phyloP scores from a whole-genome alignment of 2,113 vertebrate species.

The Embiotoca jacksoni region DNA sequence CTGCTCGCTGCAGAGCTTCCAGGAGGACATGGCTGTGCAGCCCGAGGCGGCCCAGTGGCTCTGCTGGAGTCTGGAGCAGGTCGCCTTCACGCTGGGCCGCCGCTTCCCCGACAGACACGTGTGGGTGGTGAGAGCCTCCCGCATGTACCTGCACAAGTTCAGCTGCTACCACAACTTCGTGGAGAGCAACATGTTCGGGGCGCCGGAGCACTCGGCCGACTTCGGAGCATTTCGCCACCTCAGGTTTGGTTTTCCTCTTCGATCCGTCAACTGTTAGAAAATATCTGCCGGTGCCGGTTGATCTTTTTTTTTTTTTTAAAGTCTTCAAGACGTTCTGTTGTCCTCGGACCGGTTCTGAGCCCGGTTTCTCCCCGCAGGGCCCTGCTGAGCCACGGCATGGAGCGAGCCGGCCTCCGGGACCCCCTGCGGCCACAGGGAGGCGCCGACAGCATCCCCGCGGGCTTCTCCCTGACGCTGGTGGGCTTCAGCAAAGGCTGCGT shows the following conservation, averaged over 20 bases:
- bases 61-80: conserved; percentile 93
- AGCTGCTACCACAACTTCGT: conserved; percentile 98
- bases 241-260: conserved; percentile 61
- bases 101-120: conserved; percentile 90
- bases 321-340: neutral
- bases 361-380: conserved; percentile 63
- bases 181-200: conserved; percentile 95
- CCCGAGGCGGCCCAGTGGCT: conserved; percentile 92
- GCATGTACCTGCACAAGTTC: conserved; percentile 97
- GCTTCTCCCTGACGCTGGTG: conserved; percentile 88
- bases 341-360: neutral
- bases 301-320: neutral
- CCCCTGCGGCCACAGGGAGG: conserved; percentile 79
- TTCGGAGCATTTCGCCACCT: conserved; percentile 91
- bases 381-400: conserved; percentile 91
- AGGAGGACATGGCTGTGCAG: conserved; percentile 91
- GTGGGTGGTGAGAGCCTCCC: conserved; percentile 94
- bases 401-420: conserved; percentile 82
- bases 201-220: conserved; percentile 90
- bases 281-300: too few species aligned
- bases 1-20: conserved; percentile 89
- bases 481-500: conserved; percentile 99
- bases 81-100: conserved; percentile 86
- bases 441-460: conserved; percentile 55
- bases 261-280: too few species aligned